phyloP scores from a whole-genome alignment of 2,888 invertebrate species.

The Odontocerum albicorne region DNA sequence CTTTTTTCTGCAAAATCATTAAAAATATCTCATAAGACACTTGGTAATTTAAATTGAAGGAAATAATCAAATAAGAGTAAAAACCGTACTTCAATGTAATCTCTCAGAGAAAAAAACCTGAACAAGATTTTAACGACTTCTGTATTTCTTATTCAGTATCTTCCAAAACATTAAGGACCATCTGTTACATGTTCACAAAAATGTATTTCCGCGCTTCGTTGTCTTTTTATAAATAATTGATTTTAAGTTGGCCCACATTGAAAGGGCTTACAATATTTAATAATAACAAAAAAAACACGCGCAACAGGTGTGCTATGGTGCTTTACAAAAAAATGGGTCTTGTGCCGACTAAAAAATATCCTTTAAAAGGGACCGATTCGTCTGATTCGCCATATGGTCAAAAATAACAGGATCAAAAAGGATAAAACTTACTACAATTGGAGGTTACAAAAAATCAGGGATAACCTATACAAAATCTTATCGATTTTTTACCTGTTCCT shows the following conservation, averaged over 20 bases:
- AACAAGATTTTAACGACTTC: no score
- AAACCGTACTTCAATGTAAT: no score
- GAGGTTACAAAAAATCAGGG: background rate
- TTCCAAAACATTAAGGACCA: background rate
- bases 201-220: background rate
- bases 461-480: slow-evolving; percentile 7
- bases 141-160: no score
- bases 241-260: slow-evolving; percentile 11
- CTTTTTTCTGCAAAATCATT: no score
- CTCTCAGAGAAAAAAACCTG: no score
- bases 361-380: slow-evolving; percentile 16
- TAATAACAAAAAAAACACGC: slow-evolving; percentile 9
- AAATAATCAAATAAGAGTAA: no score
- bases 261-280: slow-evolving; percentile 11
- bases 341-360: slow-evolving; percentile 20
- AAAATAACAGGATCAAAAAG: slow-evolving; percentile 12
- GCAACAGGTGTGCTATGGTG: slow-evolving; percentile 32
- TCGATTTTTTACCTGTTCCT: background rate
- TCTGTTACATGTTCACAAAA: slow-evolving; percentile 4
- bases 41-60: no score
- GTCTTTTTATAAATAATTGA: slow-evolving; percentile 25
- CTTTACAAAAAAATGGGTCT: slow-evolving; percentile 12
- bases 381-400: slow-evolving; percentile 28
- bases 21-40: no score
- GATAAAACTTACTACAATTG: slow-evolving; percentile 5